These are phyloP conservation scores for Sinhomidia bicolor DNA, from an alignment of 2,888 invertebrate genomes.

Conservation along the genomic window DNA sequence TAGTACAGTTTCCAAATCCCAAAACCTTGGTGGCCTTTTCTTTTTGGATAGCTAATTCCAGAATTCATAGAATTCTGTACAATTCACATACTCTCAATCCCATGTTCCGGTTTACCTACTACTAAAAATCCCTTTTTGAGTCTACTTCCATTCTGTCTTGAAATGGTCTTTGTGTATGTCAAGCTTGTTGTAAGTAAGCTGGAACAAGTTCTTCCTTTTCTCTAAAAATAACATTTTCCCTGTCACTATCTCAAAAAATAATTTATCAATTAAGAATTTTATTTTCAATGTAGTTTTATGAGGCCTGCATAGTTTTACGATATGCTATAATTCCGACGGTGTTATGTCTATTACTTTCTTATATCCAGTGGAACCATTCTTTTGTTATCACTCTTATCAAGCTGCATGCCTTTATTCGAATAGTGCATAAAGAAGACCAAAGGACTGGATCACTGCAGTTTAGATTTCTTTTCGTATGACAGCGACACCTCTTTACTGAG, in stretches of 20 bases:
- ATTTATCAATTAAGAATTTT: neutral
- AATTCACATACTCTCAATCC: too few relatives aligned
- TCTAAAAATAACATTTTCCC: neutral
- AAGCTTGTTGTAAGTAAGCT: neutral
- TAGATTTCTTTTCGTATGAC: slow-evolving; percentile 45
- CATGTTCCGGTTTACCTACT: too few relatives aligned
- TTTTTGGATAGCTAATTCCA: too few relatives aligned
- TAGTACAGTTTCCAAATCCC: too few relatives aligned
- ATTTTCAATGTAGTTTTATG: slow-evolving; percentile 7
- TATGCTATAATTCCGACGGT: slow-evolving; percentile 38
- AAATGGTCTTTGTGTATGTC: neutral
- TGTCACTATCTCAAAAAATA: neutral
- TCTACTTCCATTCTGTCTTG: too few relatives aligned
- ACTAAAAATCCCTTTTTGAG: too few relatives aligned
- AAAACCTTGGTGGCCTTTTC: too few relatives aligned
- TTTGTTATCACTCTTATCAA: slow-evolving; percentile 8
- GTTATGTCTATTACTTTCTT: slow-evolving; percentile 7
- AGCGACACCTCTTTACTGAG: neutral
- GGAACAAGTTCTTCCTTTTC: too few relatives aligned
- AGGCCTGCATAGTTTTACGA: neutral
- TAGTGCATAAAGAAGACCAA: slow-evolving; percentile 58
- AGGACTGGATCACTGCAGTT: slow-evolving; percentile 15
- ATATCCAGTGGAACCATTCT: slow-evolving; percentile 17
- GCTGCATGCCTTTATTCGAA: slow-evolving; percentile 27
- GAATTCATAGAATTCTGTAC: too few relatives aligned